phyloP scores from a whole-genome alignment of 2,113 vertebrate species.

The Ginglymostoma cirratum region DNA sequence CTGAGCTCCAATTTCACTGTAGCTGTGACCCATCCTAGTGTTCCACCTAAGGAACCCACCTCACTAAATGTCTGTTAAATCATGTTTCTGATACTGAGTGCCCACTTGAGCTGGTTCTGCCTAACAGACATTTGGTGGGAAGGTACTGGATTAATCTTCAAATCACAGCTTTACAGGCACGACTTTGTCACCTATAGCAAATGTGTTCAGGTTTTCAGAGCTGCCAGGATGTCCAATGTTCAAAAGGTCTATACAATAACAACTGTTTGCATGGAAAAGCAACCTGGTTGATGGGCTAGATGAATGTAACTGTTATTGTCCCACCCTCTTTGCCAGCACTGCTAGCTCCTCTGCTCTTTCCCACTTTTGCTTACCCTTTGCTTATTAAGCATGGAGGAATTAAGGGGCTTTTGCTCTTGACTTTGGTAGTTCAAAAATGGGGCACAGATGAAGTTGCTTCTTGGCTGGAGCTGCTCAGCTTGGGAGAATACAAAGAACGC shows the following conservation, averaged over 20 bases:
- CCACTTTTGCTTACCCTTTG: conserved; percentile 72
- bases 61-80: neutral
- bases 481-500: conserved; percentile 98
- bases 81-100: neutral
- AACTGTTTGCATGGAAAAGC: conserved; percentile 24
- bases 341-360: conserved; percentile 59
- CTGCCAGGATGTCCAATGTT: neutral
- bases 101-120: neutral
- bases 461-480: conserved; percentile 98
- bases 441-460: conserved; percentile 97
- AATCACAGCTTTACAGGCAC: neutral
- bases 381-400: conserved; percentile 75
- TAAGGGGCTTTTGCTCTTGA: conserved; percentile 91
- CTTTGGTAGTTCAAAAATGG: conserved; percentile 98
- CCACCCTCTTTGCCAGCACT: conserved; percentile 61
- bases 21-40: neutral
- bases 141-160: neutral
- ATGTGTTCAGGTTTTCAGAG: neutral
- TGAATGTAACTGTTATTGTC: conserved; percentile 35
- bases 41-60: neutral
- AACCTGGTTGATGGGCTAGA: neutral
- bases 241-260: conserved; percentile 17
- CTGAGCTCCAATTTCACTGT: neutral
- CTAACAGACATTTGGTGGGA: neutral
- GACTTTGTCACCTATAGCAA: neutral